A percentile compares a stretch with the other conserved stretches of the same genome.
phyloP scores from a whole-genome alignment of 2,888 invertebrate species.

The Oligia fasciuncula region DNA sequence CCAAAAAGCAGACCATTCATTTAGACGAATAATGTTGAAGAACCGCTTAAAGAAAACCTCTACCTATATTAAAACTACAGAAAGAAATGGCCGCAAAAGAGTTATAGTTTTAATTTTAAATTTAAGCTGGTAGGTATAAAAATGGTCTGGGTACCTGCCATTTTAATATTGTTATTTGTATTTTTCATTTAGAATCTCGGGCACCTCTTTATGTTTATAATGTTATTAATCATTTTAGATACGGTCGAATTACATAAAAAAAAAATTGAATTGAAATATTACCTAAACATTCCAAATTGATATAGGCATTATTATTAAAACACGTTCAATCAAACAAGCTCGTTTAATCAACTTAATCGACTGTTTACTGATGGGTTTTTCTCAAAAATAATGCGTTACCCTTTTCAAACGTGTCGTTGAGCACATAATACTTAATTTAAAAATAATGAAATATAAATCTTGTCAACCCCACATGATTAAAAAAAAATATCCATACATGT shows the following conservation, averaged over 20 bases:
- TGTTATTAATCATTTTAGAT: neutral
- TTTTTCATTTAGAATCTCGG: slow-evolving; percentile 1
- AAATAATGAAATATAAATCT: slow-evolving; percentile 16
- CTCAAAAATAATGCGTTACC: neutral
- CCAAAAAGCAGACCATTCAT: slow-evolving; percentile 13
- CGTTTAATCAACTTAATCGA: slow-evolving; percentile 16
- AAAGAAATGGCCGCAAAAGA: slow-evolving; percentile 31
- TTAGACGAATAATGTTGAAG: slow-evolving; percentile 23
- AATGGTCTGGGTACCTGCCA: slow-evolving; percentile 15
- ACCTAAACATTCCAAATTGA: neutral
- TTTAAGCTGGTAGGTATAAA: slow-evolving; percentile 23
- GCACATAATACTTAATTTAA: slow-evolving; percentile 3
- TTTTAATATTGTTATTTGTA: neutral
- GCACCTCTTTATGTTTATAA: neutral
- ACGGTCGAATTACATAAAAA: neutral
- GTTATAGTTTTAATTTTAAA: slow-evolving; percentile 43
- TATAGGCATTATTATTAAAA: neutral
- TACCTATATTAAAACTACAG: slow-evolving; percentile 42
- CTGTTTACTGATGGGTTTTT: neutral
- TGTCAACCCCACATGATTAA: neutral
- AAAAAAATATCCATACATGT: neutral
- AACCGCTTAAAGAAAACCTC: slow-evolving; percentile 13
- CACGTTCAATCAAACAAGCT: slow-evolving; percentile 1
- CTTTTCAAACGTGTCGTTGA: slow-evolving; percentile 3
- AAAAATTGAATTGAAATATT: neutral